Evolutionary conservation across 2,888 invertebrate species (phyloP).

Genomic region (Ryuthela nishihirai): DNA sequence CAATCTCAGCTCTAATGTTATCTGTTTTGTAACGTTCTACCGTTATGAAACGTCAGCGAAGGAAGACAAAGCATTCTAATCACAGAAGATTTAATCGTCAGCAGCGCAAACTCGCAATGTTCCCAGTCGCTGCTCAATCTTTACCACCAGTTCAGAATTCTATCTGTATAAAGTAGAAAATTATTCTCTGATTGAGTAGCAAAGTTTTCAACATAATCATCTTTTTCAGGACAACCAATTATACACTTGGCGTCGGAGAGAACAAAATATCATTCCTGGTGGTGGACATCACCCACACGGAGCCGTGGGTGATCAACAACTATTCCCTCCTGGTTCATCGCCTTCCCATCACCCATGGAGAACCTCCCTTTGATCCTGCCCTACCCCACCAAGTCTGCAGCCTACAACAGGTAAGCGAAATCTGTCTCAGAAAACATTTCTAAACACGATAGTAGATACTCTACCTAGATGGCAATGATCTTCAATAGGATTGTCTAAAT

Average conservation of each 20-base stretch:
- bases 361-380: conserved; percentile 40
- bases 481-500: too few species aligned
- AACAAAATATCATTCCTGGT: conserved; percentile 50
- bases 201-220: too few species aligned
- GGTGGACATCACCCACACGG: conserved; percentile 48
- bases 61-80: too few species aligned
- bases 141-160: not conserved
- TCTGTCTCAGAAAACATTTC: too few species aligned
- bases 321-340: conserved; percentile 49
- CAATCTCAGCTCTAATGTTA: too few species aligned
- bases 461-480: too few species aligned
- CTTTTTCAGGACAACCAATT: conserved; percentile 48
- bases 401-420: conserved; percentile 50
- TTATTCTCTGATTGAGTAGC: not conserved
- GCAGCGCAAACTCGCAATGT: too few species aligned
- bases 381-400: conserved; percentile 48
- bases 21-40: too few species aligned
- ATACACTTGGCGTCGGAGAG: conserved; percentile 52
- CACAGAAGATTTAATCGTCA: too few species aligned
- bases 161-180: not conserved
- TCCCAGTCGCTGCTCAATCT: too few species aligned
- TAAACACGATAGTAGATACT: too few species aligned
- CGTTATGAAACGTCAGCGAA: too few species aligned
- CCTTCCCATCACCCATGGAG: conserved; percentile 42
- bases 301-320: conserved; percentile 49